Evolutionary conservation across 2,888 invertebrate species (phyloP), one percentile per base, ranked within the genome.

Genomic region (Noctua pronuba): DNA sequence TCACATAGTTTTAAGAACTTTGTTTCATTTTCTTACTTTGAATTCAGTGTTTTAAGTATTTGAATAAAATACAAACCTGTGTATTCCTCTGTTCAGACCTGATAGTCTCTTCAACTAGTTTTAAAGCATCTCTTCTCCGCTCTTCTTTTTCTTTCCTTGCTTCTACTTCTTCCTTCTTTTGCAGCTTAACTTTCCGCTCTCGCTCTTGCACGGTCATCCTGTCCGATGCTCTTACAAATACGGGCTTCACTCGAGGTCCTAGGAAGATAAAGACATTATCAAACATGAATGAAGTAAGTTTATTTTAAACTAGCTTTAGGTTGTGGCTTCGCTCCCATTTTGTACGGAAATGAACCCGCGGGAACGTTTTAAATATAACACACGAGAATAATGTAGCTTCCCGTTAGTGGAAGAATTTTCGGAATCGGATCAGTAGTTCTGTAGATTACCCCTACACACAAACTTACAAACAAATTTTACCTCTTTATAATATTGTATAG

Each of bases 141-240:
- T 99, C 99, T 91, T 99, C 99, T 3, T 98, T 98, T 88, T 98
- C 97, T 92, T 98, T 98, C 88, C 98, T 98, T 0, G 98, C 97
- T 90, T 99, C 99, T 0, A 97, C 93, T 94, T 99, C 99, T 74
- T 98, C 96, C 93, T 99, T 98, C 91, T 98, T 98, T 91, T 98
- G 98, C 87, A 98, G 98, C 84, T 98, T 97, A 28, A 98, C 98
- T 94, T 99, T 99, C 68, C 98, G 98, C 90, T 99, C 99, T 88
- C 98, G 98, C 93, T 99, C 99, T 88, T 99, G 98, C 31, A 99
- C 98, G 0, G 99, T 99, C 86, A 99, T 98, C 77, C 99, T 97
- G 90, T 99, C 99, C 77, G 98, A 98, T 88, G 99, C 99, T 83
- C 98, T 97, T 0, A 99, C 99, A 96, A 99, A 99, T 0, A 99